Percentiles rank a stretch among this genome's conserved stretches.
Evolutionary conservation across 1,140 invertebrate species (phyloP).

Genomic region (Tetramorium simillimum): DNA sequence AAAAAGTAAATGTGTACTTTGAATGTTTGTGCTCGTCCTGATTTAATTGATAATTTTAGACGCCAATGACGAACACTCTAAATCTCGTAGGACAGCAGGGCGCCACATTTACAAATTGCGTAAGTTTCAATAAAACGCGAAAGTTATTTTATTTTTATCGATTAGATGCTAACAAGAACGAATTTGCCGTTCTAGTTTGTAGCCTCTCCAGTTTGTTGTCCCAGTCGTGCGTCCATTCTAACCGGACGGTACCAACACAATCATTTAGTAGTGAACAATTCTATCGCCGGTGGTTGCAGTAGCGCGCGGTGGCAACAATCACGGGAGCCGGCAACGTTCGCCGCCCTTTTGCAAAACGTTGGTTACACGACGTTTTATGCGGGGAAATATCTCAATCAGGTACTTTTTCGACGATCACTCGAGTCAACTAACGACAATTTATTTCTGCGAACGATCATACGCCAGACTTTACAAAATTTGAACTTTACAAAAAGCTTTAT

Average conservation of each 20-base stretch:
- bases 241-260: conserved; percentile 95
- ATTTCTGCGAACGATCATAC: too few species aligned
- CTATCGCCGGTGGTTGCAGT: conserved; percentile 91
- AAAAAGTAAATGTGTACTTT: too few species aligned
- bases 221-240: conserved; percentile 94
- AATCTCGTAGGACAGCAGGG: conserved; percentile 88
- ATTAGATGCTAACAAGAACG: neutral
- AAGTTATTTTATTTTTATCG: neutral
- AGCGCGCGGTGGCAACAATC: conserved; percentile 88
- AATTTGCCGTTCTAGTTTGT: conserved; percentile 87
- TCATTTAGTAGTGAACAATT: conserved; percentile 92
- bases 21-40: too few species aligned
- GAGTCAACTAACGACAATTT: neutral
- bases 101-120: conserved; percentile 90
- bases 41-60: conserved; percentile 86
- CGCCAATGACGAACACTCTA: conserved; percentile 88
- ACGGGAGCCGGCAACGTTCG: conserved; percentile 89
- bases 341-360: conserved; percentile 87
- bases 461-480: too few species aligned
- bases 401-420: conserved; percentile 73
- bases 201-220: conserved; percentile 94
- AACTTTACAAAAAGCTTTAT: neutral
- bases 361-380: conserved; percentile 93
- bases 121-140: conserved; percentile 83
- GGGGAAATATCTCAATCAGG: conserved; percentile 95